Evolutionary conservation across 2,888 invertebrate species (phyloP), one percentile per base, ranked within the genome.

Genomic region (Synanthedon andrenaeformis): DNA sequence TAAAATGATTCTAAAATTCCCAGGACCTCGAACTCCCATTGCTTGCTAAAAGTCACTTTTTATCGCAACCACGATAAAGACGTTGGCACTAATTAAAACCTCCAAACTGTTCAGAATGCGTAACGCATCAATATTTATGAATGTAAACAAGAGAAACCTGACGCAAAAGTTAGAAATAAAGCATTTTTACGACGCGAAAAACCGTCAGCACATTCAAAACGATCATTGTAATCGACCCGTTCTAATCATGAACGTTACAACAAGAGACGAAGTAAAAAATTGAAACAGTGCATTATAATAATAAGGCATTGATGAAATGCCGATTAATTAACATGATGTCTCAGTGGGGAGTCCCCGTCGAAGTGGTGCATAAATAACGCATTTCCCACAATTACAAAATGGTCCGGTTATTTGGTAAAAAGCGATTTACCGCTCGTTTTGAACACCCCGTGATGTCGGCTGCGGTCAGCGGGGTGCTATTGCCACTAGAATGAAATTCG

Each of bases 281-380:
- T 62, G 52, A 66, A 67, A 64, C 61, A 67, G 62, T 58, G 66
- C 57, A 65, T 70, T 60, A 66, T 64, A 73, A 76, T 74, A 79
- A 80, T 74, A 67, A 67, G 61, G 65, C 69, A 76, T 76, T 79
- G 77, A 82, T 82, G 75, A 83, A 76, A 72, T 70, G 70, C 65
- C 66, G 75, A 71, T 72, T 72, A 80, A 83, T 82, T 81, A 82
- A 76, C 72, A 74, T 76, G 72, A 73, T 66, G 63, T 61, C 76
- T 56, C 81, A 58, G 69, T 74, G 69, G 79, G 81, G 79, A 64
- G 77, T 65, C 71, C 63, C 60, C 66, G 70, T 72, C 69, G 65
- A 71, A 72, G 69, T 72, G 77, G 76, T 77, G 77, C 72, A 83
- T 81, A 80, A 81, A 79, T 77, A 81, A 76, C 74, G 69, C 63